Base-by-base conservation (phyloP, 2,113 vertebrate species). In the Dinomys branickii region DNA sequence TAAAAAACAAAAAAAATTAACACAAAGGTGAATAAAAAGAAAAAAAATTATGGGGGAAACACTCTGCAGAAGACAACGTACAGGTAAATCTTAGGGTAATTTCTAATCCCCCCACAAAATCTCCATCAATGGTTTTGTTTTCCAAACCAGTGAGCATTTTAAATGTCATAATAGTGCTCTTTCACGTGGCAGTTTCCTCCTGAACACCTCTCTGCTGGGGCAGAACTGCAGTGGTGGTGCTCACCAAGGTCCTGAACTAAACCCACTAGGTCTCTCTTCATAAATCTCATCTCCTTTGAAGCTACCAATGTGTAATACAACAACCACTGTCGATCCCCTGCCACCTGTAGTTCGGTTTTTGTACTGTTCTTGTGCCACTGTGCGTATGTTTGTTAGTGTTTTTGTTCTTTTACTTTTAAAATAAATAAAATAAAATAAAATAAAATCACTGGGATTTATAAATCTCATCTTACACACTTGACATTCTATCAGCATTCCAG, bases 131-230 rank as follows among this genome's bases (percentile, higher is more conserved):
- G 19, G 38, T n/a, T 44, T 44, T 58, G 38, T 59, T 81, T 86
- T 38, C 22, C 44, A 93, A 33, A 54, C 24, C 11, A 38, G 44
- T 35, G 10, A 35, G 12, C 61, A 38, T n/a, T 56, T 44, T 35
- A 41, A 65, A 28, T 58, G 35, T 16, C 17, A 3, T 26, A 4
- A 50, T 0, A 69, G 35, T 1, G 7, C 30, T 20, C 8, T 50
- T 1, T 0, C 61, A 0, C 1, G 35, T 3, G 9, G 56, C 30
- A 0, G 44, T 1, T 30, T 7, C 17, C 28, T 78, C 47, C 44
- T 33, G 26, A 1, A 0, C 8, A 7, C 41, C 44, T 71, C 44
- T 16, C 63, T 11, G 41, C 58, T 52, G 7, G 11, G 44, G 54
- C 30, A 9, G 24, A 3, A 41, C 44, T 0, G 12, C 20, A 13